These are phyloP conservation scores for Oncorhynchus keta DNA, from an alignment of 2,113 vertebrate species.

Conservation along the genomic window DNA sequence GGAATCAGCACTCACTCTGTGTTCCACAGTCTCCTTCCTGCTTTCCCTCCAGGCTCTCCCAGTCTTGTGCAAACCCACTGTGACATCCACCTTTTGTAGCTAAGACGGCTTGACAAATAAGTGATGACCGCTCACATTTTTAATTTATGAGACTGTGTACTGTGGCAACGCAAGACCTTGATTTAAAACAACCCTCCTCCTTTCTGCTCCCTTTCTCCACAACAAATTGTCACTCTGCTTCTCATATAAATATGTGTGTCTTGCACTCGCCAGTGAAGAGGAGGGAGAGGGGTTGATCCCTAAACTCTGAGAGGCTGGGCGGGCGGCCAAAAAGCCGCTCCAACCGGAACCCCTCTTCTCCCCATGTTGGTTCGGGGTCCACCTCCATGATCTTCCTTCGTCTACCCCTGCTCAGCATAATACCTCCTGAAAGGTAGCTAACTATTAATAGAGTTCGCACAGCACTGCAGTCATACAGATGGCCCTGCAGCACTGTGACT, in stretches of 20 bases:
- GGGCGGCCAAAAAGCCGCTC: slow-evolving; percentile 39
- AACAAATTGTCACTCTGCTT: slow-evolving; percentile 66
- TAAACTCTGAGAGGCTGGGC: slow-evolving; percentile 14
- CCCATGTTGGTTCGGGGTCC: slow-evolving; percentile 53
- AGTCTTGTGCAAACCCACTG: slow-evolving; percentile 67
- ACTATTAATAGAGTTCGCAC: slow-evolving; percentile 75
- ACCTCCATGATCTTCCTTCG: slow-evolving; percentile 61
- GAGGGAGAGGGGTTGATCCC: slow-evolving; percentile 38
- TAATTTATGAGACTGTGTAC: slow-evolving; percentile 72
- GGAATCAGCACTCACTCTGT: slow-evolving; percentile 57
- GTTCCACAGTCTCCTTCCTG: slow-evolving; percentile 47
- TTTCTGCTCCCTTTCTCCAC: not conserved
- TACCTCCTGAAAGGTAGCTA: slow-evolving; percentile 76
- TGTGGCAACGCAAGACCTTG: slow-evolving; percentile 59
- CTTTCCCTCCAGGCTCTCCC: slow-evolving; percentile 38
- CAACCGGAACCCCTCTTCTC: slow-evolving; percentile 40
- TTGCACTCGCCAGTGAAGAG: slow-evolving; percentile 27
- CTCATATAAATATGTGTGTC: slow-evolving; percentile 59
- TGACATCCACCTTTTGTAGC: slow-evolving; percentile 66
- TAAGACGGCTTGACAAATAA: slow-evolving; percentile 76
- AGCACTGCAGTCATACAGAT: slow-evolving; percentile 71
- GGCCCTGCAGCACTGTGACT: slow-evolving; percentile 69
- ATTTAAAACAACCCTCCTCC: slow-evolving; percentile 56
- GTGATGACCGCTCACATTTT: slow-evolving; percentile 78
- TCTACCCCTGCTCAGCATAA: slow-evolving; percentile 69